Percentiles rank a stretch among this genome's conserved stretches.
phyloP scores from a whole-genome alignment of 2,888 invertebrate genomes.

The Oscheius sp. region DNA sequence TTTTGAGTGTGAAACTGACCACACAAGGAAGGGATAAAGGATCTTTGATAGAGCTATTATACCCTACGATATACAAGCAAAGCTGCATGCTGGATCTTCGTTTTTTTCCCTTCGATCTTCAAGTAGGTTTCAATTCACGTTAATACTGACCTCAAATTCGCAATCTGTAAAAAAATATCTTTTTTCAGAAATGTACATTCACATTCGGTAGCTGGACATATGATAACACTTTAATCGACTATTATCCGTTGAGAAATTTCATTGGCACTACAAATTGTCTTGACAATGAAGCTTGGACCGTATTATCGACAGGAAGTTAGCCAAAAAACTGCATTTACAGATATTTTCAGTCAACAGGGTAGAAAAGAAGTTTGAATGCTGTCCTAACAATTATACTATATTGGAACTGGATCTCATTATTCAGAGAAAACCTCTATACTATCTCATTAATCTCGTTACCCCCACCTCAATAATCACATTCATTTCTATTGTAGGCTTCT shows the following conservation, averaged over 20 bases:
- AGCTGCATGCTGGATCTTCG: constrained; percentile 53
- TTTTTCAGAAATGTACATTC: constrained; percentile 35
- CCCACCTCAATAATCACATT: constrained; percentile 71
- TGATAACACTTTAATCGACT: constrained; percentile 48
- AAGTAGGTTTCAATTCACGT: constrained; percentile 12
- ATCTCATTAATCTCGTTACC: constrained; percentile 69
- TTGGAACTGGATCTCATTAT: constrained; percentile 39
- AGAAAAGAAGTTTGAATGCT: constrained; percentile 44
- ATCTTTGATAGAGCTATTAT: constrained; percentile 59
- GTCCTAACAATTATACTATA: constrained; percentile 49
- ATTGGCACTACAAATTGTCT: constrained; percentile 43
- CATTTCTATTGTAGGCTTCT: constrained; percentile 70
- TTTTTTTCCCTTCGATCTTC: constrained; percentile 49
- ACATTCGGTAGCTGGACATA: constrained; percentile 51
- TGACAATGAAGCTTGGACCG: constrained; percentile 51
- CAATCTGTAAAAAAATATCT: background rate
- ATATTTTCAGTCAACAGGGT: constrained; percentile 38
- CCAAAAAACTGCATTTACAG: background rate
- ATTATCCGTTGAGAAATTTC: constrained; percentile 23
- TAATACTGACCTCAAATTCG: no score
- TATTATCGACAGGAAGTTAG: constrained; percentile 40
- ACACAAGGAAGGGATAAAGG: constrained; percentile 51
- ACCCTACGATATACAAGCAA: constrained; percentile 64
- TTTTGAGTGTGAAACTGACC: constrained; percentile 59
- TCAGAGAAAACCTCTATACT: constrained; percentile 53